phyloP scores from a whole-genome alignment of 2,797 vertebrate species.

The Ciconia nigra region DNA sequence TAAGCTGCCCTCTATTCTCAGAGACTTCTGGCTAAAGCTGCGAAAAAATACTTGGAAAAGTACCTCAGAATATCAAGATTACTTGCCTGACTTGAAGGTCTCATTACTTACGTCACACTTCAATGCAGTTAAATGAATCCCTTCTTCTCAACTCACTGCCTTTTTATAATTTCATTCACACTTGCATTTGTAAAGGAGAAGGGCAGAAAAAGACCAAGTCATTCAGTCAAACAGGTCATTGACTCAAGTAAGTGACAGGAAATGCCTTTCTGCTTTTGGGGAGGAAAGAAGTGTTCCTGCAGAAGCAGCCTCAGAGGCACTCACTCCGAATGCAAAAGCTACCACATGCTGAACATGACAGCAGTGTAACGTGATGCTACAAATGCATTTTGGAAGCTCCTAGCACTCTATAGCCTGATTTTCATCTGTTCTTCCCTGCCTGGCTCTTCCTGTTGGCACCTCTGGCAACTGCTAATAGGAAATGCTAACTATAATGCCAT shows the following conservation, averaged over 20 bases:
- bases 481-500: background rate
- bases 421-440: background rate
- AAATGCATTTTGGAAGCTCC: background rate
- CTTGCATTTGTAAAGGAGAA: conserved; percentile 12
- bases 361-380: background rate
- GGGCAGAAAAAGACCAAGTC: background rate
- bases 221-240: background rate
- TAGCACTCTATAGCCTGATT: background rate
- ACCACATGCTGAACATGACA: background rate
- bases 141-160: conserved; percentile 20
- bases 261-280: background rate
- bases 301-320: background rate
- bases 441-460: background rate
- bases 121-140: background rate
- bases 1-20: background rate
- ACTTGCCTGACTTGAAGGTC: background rate
- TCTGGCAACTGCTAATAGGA: background rate
- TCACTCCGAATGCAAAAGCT: background rate
- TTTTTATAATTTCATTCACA: conserved; percentile 1
- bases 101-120: background rate
- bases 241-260: background rate
- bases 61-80: background rate
- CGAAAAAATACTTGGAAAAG: background rate
- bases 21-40: background rate
- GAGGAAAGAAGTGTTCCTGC: background rate